Evolutionary conservation across 2,113 vertebrate species (phyloP), one percentile per base, ranked within the genome.

Genomic region (Chaenogobius annularis): DNA sequence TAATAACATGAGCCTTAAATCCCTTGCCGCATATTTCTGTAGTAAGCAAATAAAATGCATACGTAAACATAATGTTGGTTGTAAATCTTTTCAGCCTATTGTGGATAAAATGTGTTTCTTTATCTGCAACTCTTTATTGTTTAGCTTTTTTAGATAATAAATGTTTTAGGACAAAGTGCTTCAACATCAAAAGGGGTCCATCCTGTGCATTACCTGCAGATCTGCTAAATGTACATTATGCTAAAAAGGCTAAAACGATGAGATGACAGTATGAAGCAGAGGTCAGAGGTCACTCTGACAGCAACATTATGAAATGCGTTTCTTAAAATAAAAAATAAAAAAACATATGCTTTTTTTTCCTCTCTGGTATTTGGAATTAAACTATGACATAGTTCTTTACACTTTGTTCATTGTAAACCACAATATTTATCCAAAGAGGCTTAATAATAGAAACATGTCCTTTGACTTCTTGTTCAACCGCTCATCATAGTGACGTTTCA

Each of bases 201-300:
- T 17, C 10, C 15, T 9, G 14, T 19, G 17, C 17, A n/a, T 43
- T 37, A n/a, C 6, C 31, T 62, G 13, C 9, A 11, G 7, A 61
- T 63, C 35, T 63, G 61, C 61, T 63, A 43, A 63, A 63, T 63
- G 35, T 35, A 63, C 61, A 63, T 43, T 63, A 63, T 63, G 61
- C 61, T 40, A 63, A 63, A 20, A 9, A 20, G 61, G 19, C 3
- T 63, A 43, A 63, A 63, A 63, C 37, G 35, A 63, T 63, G 61
- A 63, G n/a, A 43, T 40, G 61, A 63, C 61, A 20, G 8, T 40
- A 17, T 63, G 20, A n/a, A 63, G 61, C 17, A 1, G 35, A n/a
- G 61, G 61, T 63, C 61, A 40, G 5, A 63, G 61, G 35, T 63
- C 61, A 63, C 3, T 15, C 31, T 19, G 13, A 35, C 26, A 35